Evolutionary conservation across 1,140 invertebrate species (phyloP).

Genomic region (Plodia interpunctella): DNA sequence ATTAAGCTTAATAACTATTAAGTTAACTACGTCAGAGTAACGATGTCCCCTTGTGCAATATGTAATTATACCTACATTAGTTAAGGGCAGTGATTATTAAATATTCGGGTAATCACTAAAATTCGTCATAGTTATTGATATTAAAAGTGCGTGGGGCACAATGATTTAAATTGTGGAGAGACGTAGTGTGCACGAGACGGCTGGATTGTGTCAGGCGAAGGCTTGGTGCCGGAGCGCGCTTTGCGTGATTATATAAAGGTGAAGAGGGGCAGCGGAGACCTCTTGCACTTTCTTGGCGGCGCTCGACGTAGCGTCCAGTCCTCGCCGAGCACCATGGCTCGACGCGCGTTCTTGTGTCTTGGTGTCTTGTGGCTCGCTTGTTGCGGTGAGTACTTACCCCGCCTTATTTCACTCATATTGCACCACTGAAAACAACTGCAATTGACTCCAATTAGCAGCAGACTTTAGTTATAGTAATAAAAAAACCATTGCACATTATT

Average conservation of each 20-base stretch:
- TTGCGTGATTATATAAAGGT: conserved; percentile 72
- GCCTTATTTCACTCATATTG: conserved; percentile 8
- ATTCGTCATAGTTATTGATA: conserved; percentile 32
- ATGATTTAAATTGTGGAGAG: conserved; percentile 43
- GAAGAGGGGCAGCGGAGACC: conserved; percentile 70
- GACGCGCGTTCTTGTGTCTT: conserved; percentile 69
- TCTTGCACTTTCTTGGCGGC: conserved; percentile 72
- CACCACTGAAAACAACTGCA: neutral
- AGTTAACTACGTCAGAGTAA: neutral
- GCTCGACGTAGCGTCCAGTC: conserved; percentile 63
- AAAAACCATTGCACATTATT: too few species aligned
- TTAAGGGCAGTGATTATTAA: conserved; percentile 18
- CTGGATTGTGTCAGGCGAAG: conserved; percentile 39
- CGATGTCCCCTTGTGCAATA: neutral
- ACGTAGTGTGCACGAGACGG: conserved; percentile 57
- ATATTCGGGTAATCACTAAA: conserved; percentile 21
- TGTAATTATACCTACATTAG: conserved; percentile 11
- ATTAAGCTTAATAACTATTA: neutral
- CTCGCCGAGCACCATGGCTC: conserved; percentile 73
- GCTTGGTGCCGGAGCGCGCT: conserved; percentile 40
- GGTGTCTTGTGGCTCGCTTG: conserved; percentile 61
- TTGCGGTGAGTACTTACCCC: conserved; percentile 59
- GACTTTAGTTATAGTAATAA: too few species aligned
- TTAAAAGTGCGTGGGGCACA: conserved; percentile 26
- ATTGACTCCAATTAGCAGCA: neutral